Evolutionary conservation across 2,113 vertebrate genomes (phyloP).

Genomic region (Puma concolor): DNA sequence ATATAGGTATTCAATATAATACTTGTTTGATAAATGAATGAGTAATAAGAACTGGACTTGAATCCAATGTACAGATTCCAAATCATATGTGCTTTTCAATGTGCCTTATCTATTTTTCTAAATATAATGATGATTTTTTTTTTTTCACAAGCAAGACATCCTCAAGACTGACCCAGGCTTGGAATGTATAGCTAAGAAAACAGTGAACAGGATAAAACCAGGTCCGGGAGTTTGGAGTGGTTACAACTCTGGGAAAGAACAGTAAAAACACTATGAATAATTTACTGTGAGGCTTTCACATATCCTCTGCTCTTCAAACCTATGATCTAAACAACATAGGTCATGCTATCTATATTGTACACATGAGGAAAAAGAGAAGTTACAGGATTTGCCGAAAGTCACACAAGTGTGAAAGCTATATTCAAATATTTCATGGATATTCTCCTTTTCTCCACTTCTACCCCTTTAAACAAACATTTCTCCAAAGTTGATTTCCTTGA

Average conservation of each 20-base stretch:
- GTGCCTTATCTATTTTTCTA: background rate
- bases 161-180: background rate
- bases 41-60: background rate
- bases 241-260: background rate
- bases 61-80: slow-evolving; percentile 16
- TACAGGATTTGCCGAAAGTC: background rate
- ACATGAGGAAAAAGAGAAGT: background rate
- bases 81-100: slow-evolving; percentile 12
- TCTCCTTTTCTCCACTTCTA: background rate
- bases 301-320: slow-evolving; percentile 10
- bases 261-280: slow-evolving; percentile 25
- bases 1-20: background rate
- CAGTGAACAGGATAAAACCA: background rate
- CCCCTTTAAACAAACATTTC: slow-evolving; percentile 52
- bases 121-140: background rate
- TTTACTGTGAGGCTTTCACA: background rate
- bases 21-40: slow-evolving; percentile 30
- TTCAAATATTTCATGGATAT: background rate
- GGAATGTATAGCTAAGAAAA: background rate
- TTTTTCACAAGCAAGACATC: slow-evolving; percentile 22
- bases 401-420: slow-evolving; percentile 7
- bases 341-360: background rate
- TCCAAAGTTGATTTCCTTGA: slow-evolving; percentile 29
- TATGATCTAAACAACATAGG: background rate
- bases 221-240: background rate